Percentiles rank a stretch among this genome's conserved stretches.
Evolutionary conservation across 2,888 invertebrate species (phyloP).

Genomic region (Dryadula phaetusa): DNA sequence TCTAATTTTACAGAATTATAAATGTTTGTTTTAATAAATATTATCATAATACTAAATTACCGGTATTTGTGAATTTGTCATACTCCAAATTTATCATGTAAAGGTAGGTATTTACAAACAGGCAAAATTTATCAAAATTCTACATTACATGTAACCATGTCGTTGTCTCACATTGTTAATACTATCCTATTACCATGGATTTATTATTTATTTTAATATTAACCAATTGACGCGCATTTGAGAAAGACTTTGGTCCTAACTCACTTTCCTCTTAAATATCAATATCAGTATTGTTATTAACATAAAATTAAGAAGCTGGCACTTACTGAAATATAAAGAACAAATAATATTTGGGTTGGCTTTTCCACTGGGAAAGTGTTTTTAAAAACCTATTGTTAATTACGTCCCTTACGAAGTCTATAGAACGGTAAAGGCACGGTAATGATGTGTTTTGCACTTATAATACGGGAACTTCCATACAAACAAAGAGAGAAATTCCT

Average conservation of each 20-base stretch:
- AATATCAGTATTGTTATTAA: conserved; percentile 52
- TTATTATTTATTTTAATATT: conserved; percentile 51
- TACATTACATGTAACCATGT: conserved; percentile 64
- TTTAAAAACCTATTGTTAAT: conserved; percentile 78
- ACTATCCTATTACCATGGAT: conserved; percentile 73
- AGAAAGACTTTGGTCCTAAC: conserved; percentile 70
- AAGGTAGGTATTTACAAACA: conserved; percentile 55
- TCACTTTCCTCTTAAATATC: conserved; percentile 63
- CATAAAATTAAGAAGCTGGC: conserved; percentile 62
- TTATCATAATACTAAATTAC: conserved; percentile 4
- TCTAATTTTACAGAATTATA: background rate
- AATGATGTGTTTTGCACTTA: conserved; percentile 84
- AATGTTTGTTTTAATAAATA: conserved; percentile 9
- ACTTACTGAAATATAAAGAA: conserved; percentile 68
- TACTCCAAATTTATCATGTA: conserved; percentile 52
- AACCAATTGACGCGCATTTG: conserved; percentile 72
- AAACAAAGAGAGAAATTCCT: conserved; percentile 79
- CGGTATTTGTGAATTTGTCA: conserved; percentile 1
- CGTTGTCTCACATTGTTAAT: conserved; percentile 74
- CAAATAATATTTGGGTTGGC: conserved; percentile 63
- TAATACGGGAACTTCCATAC: conserved; percentile 72
- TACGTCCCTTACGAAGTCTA: conserved; percentile 84
- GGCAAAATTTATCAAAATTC: conserved; percentile 64
- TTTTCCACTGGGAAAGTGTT: conserved; percentile 67
- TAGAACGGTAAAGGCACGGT: conserved; percentile 84